Base-by-base conservation (phyloP, 64 coral and sea anemone genomes). In the Cladopsammia gracilis region DNA sequence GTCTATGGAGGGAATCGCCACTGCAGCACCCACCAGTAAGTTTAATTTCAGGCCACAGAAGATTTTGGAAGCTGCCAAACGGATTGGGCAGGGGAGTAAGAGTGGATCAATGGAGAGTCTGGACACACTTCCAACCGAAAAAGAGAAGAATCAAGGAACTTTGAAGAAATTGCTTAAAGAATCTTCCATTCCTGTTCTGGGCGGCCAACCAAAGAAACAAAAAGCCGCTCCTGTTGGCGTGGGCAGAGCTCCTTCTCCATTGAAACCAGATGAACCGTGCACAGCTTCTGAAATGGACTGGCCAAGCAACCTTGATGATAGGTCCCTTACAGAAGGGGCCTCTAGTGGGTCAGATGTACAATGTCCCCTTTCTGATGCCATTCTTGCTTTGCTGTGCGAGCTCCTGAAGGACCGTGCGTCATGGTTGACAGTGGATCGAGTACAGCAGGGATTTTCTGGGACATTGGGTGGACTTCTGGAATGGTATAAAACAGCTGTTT, bases 401-500 rank as follows among this genome's bases (percentile, higher is more conserved):
- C 75, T 95, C 3, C 83, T 95, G 1, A 48, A 91, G 51, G 88
- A 84, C 15, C 73, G 56, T 9, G 47, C 50, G 4, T 91, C 94
- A 7, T 95, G 94, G 94, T 51, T 88, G 7, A 79, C 71, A 61
- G 64, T 91, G 51, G 94, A 95, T 23, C 51, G 88, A 49, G 94
- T 95, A 3, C 94, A 95, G 14, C 76, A 95, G 16, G 81, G 58
- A 58, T 86, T 90, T 18, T 66, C 61, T 53, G 74, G 76, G 48
- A 86, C 60, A 4, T 91, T 95, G 45, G 89, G 82, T 34, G 89
- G 78, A 6, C 83, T 95, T 8, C 73, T 95, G 79, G 94, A 95
- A 81, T 95, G 94, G 94, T 95, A 95, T 69, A 85, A 7, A 11
- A 19, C 57, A 13, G 60, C 4, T 78, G 14, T 3, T 77, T 5